Percentiles rank a stretch among this genome's conserved stretches.
These are phyloP conservation scores for Nomada hirtipes DNA, from an alignment of 2,888 invertebrate genomes.

Conservation along the genomic window DNA sequence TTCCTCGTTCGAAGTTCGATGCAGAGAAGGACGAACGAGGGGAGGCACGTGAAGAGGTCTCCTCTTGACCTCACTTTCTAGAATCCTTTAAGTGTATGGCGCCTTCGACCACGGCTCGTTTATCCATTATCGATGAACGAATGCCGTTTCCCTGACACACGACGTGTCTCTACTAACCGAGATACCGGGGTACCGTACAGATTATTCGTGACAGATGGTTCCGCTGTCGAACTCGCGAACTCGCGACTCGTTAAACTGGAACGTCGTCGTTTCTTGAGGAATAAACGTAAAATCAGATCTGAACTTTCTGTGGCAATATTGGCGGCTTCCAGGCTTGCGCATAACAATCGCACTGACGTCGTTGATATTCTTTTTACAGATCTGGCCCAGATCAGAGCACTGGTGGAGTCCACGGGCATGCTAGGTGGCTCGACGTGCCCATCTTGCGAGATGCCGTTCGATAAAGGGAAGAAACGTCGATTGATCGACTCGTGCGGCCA, in stretches of 20 bases:
- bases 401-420: slow-evolving; percentile 90
- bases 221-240: slow-evolving; percentile 38
- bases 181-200: slow-evolving; percentile 50
- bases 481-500: slow-evolving; percentile 98
- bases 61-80: slow-evolving; percentile 78
- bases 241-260: slow-evolving; percentile 47
- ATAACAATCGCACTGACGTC: too few relatives aligned
- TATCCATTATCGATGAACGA: slow-evolving; percentile 65
- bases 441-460: slow-evolving; percentile 96
- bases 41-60: slow-evolving; percentile 59
- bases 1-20: slow-evolving; percentile 35
- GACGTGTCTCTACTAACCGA: slow-evolving; percentile 64
- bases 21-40: slow-evolving; percentile 31
- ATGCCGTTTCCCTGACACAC: slow-evolving; percentile 54
- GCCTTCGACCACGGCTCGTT: slow-evolving; percentile 66
- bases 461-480: slow-evolving; percentile 97
- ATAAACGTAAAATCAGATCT: neutral
- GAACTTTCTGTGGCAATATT: too few relatives aligned
- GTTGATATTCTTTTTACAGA: slow-evolving; percentile 85
- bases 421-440: slow-evolving; percentile 90
- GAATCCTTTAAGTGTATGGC: slow-evolving; percentile 73
- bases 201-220: slow-evolving; percentile 57
- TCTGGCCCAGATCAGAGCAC: slow-evolving; percentile 92
- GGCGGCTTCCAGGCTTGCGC: too few relatives aligned
- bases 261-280: slow-evolving; percentile 27